phyloP scores from a whole-genome alignment of 2,113 vertebrate genomes.

The Toxotes chatareus region DNA sequence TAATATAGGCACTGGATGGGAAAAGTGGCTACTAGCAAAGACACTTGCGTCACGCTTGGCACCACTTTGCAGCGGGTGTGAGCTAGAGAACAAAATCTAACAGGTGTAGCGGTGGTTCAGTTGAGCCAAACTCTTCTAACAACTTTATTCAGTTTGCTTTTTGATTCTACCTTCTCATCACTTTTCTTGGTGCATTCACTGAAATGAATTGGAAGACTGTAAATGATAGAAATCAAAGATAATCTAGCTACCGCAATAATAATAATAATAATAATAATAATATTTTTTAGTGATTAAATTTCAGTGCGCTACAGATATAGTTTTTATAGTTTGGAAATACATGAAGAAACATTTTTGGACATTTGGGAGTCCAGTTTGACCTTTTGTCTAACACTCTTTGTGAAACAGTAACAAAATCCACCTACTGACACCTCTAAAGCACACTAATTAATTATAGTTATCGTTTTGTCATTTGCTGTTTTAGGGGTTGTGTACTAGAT shows the following conservation, averaged over 20 bases:
- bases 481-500: background rate
- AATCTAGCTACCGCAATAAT: background rate
- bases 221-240: background rate
- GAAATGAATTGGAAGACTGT: background rate
- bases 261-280: background rate
- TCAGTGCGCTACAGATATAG: no score
- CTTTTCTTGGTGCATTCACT: background rate
- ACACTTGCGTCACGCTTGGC: no score
- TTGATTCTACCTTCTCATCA: slow-evolving; percentile 16
- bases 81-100: background rate
- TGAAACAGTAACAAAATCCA: no score
- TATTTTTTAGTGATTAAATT: background rate
- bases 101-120: background rate
- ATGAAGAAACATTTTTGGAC: no score
- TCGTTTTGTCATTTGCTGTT: background rate
- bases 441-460: no score
- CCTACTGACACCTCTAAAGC: no score
- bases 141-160: background rate
- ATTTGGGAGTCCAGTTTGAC: no score
- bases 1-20: no score
- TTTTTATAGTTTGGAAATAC: no score
- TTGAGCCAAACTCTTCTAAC: slow-evolving; percentile 21
- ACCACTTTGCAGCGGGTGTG: no score
- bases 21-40: no score
- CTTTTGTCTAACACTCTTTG: background rate